phyloP scores from a whole-genome alignment of 2,113 vertebrate genomes.

The Mobula hypostoma region DNA sequence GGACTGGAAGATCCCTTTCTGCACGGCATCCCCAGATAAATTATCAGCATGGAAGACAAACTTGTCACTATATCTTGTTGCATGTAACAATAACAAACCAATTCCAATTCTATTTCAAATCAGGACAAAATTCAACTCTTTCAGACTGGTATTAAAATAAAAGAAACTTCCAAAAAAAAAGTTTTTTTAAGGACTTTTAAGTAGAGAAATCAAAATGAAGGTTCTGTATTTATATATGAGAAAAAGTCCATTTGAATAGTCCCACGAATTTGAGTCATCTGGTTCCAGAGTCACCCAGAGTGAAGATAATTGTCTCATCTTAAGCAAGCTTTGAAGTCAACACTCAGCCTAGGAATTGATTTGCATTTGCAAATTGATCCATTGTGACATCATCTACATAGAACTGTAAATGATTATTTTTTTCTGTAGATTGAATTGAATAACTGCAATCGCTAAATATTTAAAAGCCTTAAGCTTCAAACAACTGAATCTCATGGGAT shows the following conservation, averaged over 20 bases:
- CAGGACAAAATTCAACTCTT: not conserved
- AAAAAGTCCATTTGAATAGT: not conserved
- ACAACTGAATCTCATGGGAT: not conserved
- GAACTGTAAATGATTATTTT: not conserved
- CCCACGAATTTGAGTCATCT: not conserved
- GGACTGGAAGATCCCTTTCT: no score
- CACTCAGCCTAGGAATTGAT: not conserved
- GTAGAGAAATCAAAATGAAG: not conserved
- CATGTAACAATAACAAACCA: no score
- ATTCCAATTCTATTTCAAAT: no score
- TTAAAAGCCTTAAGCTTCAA: not conserved
- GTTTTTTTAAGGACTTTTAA: not conserved
- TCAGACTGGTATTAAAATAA: not conserved
- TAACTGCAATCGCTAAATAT: not conserved
- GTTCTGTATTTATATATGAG: not conserved
- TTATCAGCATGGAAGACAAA: no score
- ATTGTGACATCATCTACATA: not conserved
- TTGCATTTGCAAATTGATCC: not conserved
- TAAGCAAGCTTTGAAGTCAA: not conserved
- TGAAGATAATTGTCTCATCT: not conserved
- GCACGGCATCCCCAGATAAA: no score
- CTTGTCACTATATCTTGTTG: no score
- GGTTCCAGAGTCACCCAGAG: not conserved
- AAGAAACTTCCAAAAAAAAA: not conserved
- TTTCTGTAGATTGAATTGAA: not conserved